Evolutionary conservation across 2,888 invertebrate genomes (phyloP).

Genomic region (Xanthia icteritia): DNA sequence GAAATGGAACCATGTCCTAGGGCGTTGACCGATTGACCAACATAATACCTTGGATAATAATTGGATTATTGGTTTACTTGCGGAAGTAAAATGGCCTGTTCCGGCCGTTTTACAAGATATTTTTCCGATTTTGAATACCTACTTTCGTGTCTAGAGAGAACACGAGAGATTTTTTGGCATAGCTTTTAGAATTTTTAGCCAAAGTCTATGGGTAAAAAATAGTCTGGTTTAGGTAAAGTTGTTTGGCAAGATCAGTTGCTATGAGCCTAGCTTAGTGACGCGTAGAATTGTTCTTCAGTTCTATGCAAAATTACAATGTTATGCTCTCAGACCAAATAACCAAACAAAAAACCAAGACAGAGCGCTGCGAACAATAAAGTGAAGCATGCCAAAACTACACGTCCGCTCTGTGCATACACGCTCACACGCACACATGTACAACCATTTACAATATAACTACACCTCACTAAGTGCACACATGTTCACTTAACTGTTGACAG

Average conservation of each 20-base stretch:
- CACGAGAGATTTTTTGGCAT: constrained; percentile 10
- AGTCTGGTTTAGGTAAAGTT: background rate
- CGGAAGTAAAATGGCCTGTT: constrained; percentile 33
- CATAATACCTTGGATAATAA: constrained; percentile 24
- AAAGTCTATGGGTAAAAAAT: background rate
- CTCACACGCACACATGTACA: too few relatives aligned
- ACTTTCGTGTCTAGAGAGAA: background rate
- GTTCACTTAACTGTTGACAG: too few relatives aligned
- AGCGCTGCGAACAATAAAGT: too few relatives aligned
- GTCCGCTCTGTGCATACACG: too few relatives aligned
- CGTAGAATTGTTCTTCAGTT: background rate
- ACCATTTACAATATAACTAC: too few relatives aligned
- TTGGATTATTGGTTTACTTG: constrained; percentile 34
- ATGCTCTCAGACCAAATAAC: background rate
- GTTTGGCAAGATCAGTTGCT: background rate
- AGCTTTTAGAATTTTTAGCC: background rate
- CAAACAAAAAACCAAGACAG: too few relatives aligned
- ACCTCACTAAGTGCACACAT: too few relatives aligned
- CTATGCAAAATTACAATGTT: background rate
- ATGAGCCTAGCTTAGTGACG: background rate
- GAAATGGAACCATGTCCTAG: constrained; percentile 26
- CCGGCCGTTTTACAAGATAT: constrained; percentile 12
- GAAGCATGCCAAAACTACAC: too few relatives aligned
- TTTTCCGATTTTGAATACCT: background rate
- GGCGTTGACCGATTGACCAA: constrained; percentile 52